Evolutionary conservation across 2,888 invertebrate species (phyloP), one percentile per base, ranked within the genome.

Genomic region (Nasonovia ribisnigri): DNA sequence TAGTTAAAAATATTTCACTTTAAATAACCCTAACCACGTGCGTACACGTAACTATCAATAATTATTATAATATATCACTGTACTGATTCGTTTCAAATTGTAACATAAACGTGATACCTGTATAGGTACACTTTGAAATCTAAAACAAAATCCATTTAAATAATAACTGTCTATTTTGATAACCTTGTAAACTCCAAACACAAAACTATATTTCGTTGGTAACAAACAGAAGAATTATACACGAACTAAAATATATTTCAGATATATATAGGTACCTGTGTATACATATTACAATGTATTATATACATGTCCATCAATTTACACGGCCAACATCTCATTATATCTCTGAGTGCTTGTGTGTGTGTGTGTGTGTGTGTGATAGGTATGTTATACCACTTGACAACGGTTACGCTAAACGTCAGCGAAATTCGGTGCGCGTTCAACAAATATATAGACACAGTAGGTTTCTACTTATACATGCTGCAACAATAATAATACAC

Each of bases 291-390:
- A 36, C 84, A 84, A 86, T 86, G 77, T 86, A 86, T 86, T 51
- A 51, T 91, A 77, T 54, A 77, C 84, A 46, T 42, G 90, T 93
- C 93, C 90, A 86, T 93, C 93, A 90, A 93, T 86, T 93, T 93
- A 86, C 90, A 77, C 42, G 43, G 67, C 57, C 87, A 11, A 88
- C 67, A 20, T 88, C 60, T 42, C 92, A 36, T 84, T 91, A 57
- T 54, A 13, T 57, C 42, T 42, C 3, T 57, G 54, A 0, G 54
- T 26, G 5, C 26, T 3, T 26, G 26, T 57, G n/a, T 29, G 42
- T 54, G 88, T 8, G 88, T 54, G 42, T 54, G 88, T 3, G 88
- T 24, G 24, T 26, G 8, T 24, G 42, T 29, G 54, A 20, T 13
- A 29, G 26, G 43, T 46, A 86, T 43, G 46, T 51, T 51, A 88